Evolutionary conservation across 2,113 vertebrate genomes (phyloP), one percentile per base, ranked within the genome.

Genomic region (Coregonus clupeaformis): DNA sequence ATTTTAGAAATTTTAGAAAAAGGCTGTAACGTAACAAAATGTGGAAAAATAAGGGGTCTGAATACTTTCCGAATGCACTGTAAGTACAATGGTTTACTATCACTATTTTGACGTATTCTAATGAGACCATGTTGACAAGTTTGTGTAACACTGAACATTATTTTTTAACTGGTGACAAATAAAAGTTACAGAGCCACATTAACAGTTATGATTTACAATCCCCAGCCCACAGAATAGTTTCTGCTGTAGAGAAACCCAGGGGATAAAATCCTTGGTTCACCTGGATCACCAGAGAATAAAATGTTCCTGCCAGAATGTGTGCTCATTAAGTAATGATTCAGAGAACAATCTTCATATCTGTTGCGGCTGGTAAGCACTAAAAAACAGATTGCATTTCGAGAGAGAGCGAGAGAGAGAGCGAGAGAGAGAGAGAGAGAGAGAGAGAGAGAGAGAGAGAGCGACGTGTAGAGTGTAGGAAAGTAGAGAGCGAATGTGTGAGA

Each of bases 311-410:
- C 87, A 82, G 78, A 78, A 84, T 78, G 79, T 76, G 81, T 81
- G 85, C 89, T 93, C 89, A 91, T 91, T 91, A 92, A 87, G 86
- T 82, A 66, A 82, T 86, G 88, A 88, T 90, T 87, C 83, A 86
- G 88, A 81, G 80, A 84, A 80, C 89, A 85, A 88, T 87, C 80
- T 85, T 76, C 86, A 90, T 91, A 92, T 90, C 82, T 85, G 83
- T 89, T 91, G 85, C 72, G 79, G 87, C 86, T 85, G 82, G 87
- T 90, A 87, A 90, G 90, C 89, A 91, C 85, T 92, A 88, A 89
- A 85, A 89, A 91, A 91, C 83, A 87, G 83, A 87, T 83, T 87
- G 87, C 88, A 87, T 90, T 80, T 83, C 86, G 90, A 93, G 90
- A 90, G 84, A 84, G 84, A 80, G 84, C 82, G 76, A 84, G 73